Evolutionary conservation across 1,140 invertebrate genomes (phyloP).

Genomic region (Nasonia vitripennis): DNA sequence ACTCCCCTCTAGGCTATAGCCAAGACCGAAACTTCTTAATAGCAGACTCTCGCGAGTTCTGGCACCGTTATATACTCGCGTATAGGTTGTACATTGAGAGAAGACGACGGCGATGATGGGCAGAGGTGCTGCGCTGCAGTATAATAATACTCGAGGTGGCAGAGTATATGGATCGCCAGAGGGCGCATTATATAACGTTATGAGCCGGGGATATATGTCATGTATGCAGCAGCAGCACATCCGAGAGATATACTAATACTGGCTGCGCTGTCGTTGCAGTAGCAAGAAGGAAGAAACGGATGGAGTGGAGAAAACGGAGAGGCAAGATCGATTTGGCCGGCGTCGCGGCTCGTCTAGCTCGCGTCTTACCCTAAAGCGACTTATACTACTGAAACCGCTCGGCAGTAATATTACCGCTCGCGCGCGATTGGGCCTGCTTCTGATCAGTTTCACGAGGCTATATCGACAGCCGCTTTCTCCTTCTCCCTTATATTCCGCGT

Average conservation of each 20-base stretch:
- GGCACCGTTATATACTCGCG: no score
- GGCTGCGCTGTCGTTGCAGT: not conserved
- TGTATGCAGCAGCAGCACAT: not conserved
- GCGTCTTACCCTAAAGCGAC: slow-evolving; percentile 4
- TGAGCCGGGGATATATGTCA: not conserved
- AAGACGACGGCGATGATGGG: no score
- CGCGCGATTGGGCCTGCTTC: not conserved
- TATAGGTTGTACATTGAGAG: no score
- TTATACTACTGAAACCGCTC: slow-evolving; percentile 15
- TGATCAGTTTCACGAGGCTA: not conserved
- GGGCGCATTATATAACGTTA: slow-evolving; percentile 12
- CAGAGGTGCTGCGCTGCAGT: no score
- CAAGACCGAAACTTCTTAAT: no score
- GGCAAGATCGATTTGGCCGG: slow-evolving; percentile 1
- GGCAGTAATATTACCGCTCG: not conserved
- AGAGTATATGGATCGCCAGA: no score
- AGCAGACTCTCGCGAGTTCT: no score
- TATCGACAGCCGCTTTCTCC: no score
- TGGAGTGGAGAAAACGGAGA: not conserved
- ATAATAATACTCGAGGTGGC: no score
- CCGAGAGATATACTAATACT: not conserved
- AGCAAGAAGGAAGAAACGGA: not conserved
- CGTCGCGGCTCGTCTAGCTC: not conserved
- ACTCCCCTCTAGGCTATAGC: not conserved
- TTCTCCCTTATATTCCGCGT: no score